Percentiles rank a stretch among this genome's conserved stretches.
These are phyloP conservation scores for Dendrolimus kikuchii DNA, from an alignment of 1,140 invertebrate genomes.

Conservation along the genomic window DNA sequence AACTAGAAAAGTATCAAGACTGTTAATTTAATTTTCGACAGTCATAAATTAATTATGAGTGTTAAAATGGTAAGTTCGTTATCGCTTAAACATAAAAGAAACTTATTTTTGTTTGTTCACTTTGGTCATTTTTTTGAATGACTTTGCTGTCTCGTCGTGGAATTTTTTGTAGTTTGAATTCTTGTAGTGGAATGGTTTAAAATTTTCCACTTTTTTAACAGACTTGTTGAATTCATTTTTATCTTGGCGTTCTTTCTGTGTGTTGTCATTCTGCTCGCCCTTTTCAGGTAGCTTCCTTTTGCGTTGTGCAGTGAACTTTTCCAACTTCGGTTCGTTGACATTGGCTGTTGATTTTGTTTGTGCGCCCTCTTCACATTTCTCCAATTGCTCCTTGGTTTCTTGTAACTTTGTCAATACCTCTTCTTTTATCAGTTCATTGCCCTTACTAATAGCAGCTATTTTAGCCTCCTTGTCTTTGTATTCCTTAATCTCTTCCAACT, in stretches of 20 bases:
- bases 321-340: slow-evolving; percentile 6
- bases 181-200: slow-evolving; percentile 33
- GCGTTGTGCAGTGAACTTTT: slow-evolving; percentile 17
- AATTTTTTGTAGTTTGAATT: slow-evolving; percentile 43
- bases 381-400: slow-evolving; percentile 23
- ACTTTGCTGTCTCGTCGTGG: slow-evolving; percentile 27
- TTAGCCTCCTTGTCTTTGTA: slow-evolving; percentile 47
- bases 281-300: slow-evolving; percentile 36
- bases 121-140: slow-evolving; percentile 34
- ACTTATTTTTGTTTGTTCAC: slow-evolving; percentile 32
- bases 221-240: slow-evolving; percentile 9
- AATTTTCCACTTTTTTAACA: neutral
- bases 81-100: too few relatives aligned
- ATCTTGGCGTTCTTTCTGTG: slow-evolving; percentile 8
- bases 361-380: slow-evolving; percentile 15
- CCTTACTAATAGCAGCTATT: slow-evolving; percentile 39
- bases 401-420: slow-evolving; percentile 43
- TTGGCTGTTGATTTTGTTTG: neutral
- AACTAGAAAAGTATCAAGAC: too few relatives aligned
- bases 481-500: slow-evolving; percentile 46
- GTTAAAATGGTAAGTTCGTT: too few relatives aligned
- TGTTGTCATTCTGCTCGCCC: slow-evolving; percentile 11
- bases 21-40: too few relatives aligned
- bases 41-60: too few relatives aligned
- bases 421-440: slow-evolving; percentile 41